These are phyloP conservation scores for Mactra quadrangularis DNA, from an alignment of 1,140 invertebrate genomes.

Conservation along the genomic window DNA sequence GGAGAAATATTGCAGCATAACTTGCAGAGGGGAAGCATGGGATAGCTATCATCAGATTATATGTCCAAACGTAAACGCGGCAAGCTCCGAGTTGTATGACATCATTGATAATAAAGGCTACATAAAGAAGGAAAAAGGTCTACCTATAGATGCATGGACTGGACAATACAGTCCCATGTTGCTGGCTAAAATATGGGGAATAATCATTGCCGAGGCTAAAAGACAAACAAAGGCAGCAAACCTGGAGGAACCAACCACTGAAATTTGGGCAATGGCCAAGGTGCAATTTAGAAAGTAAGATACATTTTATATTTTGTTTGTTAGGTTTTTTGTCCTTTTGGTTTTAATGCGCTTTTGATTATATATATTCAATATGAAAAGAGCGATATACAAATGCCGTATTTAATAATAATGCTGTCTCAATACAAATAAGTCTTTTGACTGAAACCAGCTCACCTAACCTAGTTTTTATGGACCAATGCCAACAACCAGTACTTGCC, in stretches of 20 bases:
- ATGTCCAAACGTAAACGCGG: conserved; percentile 74
- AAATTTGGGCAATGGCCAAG: conserved; percentile 79
- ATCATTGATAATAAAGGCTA: conserved; percentile 72
- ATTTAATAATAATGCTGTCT: too few species aligned
- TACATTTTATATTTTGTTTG: too few species aligned
- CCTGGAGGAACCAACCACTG: conserved; percentile 63
- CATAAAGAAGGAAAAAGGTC: conserved; percentile 62
- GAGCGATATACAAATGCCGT: too few species aligned
- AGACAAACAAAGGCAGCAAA: conserved; percentile 68
- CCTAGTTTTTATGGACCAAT: too few species aligned
- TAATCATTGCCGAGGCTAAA: conserved; percentile 71
- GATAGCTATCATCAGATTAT: conserved; percentile 74
- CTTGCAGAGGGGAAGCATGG: conserved; percentile 72
- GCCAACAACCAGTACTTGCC: too few species aligned
- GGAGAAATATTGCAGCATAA: conserved; percentile 76
- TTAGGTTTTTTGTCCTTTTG: too few species aligned
- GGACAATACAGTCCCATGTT: conserved; percentile 77
- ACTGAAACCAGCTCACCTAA: too few species aligned
- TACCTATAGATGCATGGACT: conserved; percentile 70
- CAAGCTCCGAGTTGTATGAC: conserved; percentile 71
- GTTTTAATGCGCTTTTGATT: too few species aligned
- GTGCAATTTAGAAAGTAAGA: conserved; percentile 78
- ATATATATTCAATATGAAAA: too few species aligned
- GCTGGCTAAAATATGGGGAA: conserved; percentile 76
- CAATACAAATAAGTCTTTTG: too few species aligned